Conservation (phyloP, 2,888 invertebrate genomes). For the Leptopilina syphax region DNA sequence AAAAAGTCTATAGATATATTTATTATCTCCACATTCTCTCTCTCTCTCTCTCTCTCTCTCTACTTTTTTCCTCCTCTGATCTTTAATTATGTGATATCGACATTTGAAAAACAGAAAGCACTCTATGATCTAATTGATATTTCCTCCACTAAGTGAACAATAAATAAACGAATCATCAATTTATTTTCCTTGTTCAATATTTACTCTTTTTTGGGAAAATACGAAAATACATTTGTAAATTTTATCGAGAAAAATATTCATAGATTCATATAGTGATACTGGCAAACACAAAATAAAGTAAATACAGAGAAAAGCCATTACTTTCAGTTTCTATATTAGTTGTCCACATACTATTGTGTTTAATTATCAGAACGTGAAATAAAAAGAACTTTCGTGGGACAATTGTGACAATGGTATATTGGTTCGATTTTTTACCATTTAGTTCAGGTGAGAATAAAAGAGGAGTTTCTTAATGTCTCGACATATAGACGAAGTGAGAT, state of each 20-base stretch:
- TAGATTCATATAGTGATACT: neutral
- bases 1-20: neutral
- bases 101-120: neutral
- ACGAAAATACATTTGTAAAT: slow-evolving; percentile 2
- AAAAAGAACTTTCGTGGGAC: neutral
- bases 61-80: neutral
- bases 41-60: neutral
- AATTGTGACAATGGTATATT: neutral
- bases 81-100: neutral
- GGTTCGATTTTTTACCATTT: neutral
- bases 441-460: neutral
- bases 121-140: slow-evolving; percentile 11
- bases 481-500: slow-evolving; percentile 7
- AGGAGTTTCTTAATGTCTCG: slow-evolving; percentile 25
- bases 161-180: slow-evolving; percentile 20
- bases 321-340: neutral
- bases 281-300: neutral
- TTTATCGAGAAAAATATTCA: slow-evolving; percentile 10
- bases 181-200: slow-evolving; percentile 28
- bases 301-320: neutral
- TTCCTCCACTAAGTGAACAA: neutral
- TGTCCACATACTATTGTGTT: too few species aligned
- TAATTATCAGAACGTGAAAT: slow-evolving; percentile 7
- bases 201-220: neutral
- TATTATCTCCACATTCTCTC: neutral